phyloP scores from a whole-genome alignment of 2,797 vertebrate species.

The Crocodylus rhombifer region DNA sequence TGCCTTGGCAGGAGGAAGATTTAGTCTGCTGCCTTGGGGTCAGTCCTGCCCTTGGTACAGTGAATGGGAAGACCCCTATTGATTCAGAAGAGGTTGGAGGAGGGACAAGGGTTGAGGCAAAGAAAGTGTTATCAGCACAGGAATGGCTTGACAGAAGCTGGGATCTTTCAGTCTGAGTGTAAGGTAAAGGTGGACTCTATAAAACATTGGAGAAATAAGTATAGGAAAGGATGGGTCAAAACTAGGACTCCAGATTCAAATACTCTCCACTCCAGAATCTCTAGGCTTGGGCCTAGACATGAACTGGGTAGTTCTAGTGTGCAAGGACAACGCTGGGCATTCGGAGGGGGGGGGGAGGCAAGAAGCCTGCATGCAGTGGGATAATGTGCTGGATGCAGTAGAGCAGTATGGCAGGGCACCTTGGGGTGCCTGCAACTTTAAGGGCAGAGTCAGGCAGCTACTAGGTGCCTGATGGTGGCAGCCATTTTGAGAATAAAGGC shows the following conservation, averaged over 20 bases:
- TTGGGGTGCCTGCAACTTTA: background rate
- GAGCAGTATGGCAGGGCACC: background rate
- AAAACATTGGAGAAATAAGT: background rate
- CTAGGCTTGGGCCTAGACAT: fast-evolving
- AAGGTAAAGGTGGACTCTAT: background rate
- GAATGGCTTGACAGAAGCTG: background rate
- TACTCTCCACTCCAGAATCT: background rate
- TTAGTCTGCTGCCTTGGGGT: background rate
- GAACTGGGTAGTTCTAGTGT: background rate
- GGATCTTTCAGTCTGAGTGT: background rate
- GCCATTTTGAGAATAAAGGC: no score
- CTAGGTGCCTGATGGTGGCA: no score
- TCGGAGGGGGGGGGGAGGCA: fast-evolving
- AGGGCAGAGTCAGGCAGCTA: background rate
- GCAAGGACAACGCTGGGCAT: fast-evolving
- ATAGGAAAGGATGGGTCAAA: fast-evolving
- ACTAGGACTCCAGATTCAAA: fast-evolving
- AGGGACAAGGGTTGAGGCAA: background rate
- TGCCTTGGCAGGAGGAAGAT: background rate
- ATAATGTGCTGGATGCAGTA: fast-evolving
- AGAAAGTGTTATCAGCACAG: background rate
- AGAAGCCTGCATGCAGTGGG: background rate
- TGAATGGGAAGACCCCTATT: background rate
- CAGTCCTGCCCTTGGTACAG: background rate
- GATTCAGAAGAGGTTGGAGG: background rate